Evolutionary conservation across 2,888 invertebrate genomes (phyloP).

Genomic region (Arctia plantaginis): DNA sequence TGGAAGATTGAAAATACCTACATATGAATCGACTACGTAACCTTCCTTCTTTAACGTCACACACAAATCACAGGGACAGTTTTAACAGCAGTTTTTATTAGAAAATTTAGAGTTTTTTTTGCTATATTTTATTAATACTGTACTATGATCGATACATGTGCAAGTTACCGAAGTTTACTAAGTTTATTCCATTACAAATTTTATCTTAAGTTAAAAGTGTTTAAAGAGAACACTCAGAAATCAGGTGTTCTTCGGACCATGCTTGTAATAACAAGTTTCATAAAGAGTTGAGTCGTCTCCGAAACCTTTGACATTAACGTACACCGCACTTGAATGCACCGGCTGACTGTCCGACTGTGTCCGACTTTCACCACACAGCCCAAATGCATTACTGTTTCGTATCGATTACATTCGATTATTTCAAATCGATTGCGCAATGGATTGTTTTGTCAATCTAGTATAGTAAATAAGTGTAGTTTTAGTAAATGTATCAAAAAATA

Average conservation of each 20-base stretch:
- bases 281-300: conserved; percentile 47
- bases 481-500: not conserved
- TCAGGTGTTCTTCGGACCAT: not conserved
- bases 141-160: not conserved
- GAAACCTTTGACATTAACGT: conserved; percentile 56
- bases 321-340: conserved; percentile 34
- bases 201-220: not conserved
- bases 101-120: no score
- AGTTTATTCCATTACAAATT: not conserved
- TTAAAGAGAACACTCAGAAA: not conserved
- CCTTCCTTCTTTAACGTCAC: no score
- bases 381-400: conserved; percentile 51
- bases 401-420: conserved; percentile 46
- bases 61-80: no score
- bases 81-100: no score
- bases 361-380: conserved; percentile 59
- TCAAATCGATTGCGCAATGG: conserved; percentile 54
- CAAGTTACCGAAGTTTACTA: not conserved
- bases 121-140: no score
- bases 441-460: conserved; percentile 27
- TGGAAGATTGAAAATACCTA: no score
- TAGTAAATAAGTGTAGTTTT: not conserved
- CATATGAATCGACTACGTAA: no score
- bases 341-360: conserved; percentile 23
- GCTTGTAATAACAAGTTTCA: conserved; percentile 38